Evolutionary conservation across 2,888 invertebrate species (phyloP), one percentile per base, ranked within the genome.

Genomic region (Hirtodrosophila histrioides): DNA sequence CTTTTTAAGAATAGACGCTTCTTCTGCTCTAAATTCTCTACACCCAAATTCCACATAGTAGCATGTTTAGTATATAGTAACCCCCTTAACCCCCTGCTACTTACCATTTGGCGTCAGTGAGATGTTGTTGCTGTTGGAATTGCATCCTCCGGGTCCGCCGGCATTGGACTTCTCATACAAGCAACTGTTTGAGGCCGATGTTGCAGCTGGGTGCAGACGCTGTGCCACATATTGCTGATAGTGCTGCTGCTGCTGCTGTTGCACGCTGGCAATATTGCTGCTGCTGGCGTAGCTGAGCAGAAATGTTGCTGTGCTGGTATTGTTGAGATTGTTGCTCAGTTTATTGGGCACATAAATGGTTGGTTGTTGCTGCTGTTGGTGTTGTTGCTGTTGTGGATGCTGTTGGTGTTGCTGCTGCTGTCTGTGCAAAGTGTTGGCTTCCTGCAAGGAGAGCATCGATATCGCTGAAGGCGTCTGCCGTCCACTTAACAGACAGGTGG

Each of bases 401-500:
- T 66, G 66, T 37, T 68, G 70, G 0, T 67, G 63, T 3, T 64
- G 64, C 0, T 63, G 63, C 23, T 61, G 61, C 8, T 75, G 76
- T 2, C 75, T 67, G 58, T 77, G 75, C 49, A 72, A 63, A 23
- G 80, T 61, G n/a, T 76, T 82, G 46, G 83, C 80, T 65, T 89
- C 88, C 67, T 88, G 89, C 53, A 89, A 65, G 43, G 89, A 89
- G 50, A 82, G 74, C 73, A 89, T 84, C 66, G 89, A 88, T 60
- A 89, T 75, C 37, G 81, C 86, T 37, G 89, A 89, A 8, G 89
- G 88, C 48, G 89, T 89, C 66, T 88, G 89, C 17, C 89, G 82
- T 17, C 89, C 90, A 64, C 86, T 89, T 63, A 78, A 60, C 36
- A 84, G 63, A 61, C 83, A 80, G 36, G 84, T 83, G 57, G 82